Evolutionary conservation across 2,797 vertebrate species (phyloP), one percentile per base, ranked within the genome.

Genomic region (Setipinna tenuifilis): DNA sequence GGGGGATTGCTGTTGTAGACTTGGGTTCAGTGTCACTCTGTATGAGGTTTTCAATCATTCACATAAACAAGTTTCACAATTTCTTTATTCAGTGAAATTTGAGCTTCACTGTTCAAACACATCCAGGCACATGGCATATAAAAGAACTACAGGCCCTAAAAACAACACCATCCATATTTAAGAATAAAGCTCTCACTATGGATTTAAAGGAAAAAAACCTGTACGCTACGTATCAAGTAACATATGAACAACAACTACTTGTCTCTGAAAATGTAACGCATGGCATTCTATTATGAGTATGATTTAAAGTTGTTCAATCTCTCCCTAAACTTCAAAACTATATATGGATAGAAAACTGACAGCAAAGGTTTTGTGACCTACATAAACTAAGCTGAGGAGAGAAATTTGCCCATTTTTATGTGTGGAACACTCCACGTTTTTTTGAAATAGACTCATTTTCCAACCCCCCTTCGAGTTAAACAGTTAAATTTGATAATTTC

Each of bases 351-450:
- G 84, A 84, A 80, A 81, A 65, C 81, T 83, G 83, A 83, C 81
- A 87, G 48, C 31, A 61, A 85, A 85, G 46, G 81, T 35, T 59
- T 87, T 85, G 84, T 82, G 82, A 83, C 85, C 25, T 65, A 23
- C 12, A 19, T 44, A 35, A 21, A 78, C 19, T 16, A 41, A 35
- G 17, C 58, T 41, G 31, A 21, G 17, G 44, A 6, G 16, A 19
- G 6, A 75, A 78, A 78, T 21, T 2, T 11, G 41, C 17, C 71
- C 7, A 19, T 19, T 44, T 19, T 41, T 21, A 62, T 41, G 35
- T 41, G 35, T 41, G 7, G 9, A 54, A 54, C 50, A 54, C 50
- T 54, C 14, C 50, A 9, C 50, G 9, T 54, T 54, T 54, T 54
- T 7, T 54, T 2, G 50, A 54, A 54, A 54, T 54, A 14, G 7